Base-by-base conservation (phyloP, 2,113 vertebrate species). In the Gnathonemus longibarbis region DNA sequence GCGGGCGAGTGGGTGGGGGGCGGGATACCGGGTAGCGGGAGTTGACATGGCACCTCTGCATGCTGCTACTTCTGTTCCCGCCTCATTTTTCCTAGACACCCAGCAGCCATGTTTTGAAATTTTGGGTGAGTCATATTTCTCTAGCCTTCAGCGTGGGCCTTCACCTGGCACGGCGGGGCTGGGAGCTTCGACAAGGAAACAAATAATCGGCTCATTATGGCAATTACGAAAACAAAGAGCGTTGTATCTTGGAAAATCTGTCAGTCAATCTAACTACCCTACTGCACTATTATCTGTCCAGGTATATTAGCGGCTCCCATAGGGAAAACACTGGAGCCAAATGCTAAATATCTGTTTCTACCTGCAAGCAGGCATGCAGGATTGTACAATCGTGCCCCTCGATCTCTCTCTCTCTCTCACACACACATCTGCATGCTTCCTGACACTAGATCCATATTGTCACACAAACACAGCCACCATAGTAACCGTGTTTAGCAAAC, bases 401-500 rank as follows among this genome's bases (percentile, higher is more conserved):
- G 35, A 39, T 39, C 15, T 56, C 19, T 21, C 53, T 56, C 19
- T 56, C 19, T 21, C 53, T 56, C 19, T 1, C 52, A 56, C 19
- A 21, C 31, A 85, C n/a, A 66, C 62, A 3, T 24, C 39, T 27
- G n/a, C 62, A 49, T 39, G 49, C 50, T 45, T 52, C 46, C 35
- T 86, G 48, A 56, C 52, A 31, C 7, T 49, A 1, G 42, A 56
- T 74, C 56, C 5, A 39, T 90, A 87, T 52, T 86, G 48, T 90
- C 83, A 87, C 84, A 39, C 42, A 86, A 70, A 86, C 89, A 87
- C 42, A 11, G 89, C 84, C 62, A 52, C 89, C n/a, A 90, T 90
- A 52, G 84, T 39, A 49, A 90, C 89, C 27, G 15, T 90, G 74
- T 90, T 90, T 90, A 74, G 27, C n/a, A 48, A 90, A 90, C 53